phyloP scores from a whole-genome alignment of 2,797 vertebrate species.

The Bradypodion ventrale region DNA sequence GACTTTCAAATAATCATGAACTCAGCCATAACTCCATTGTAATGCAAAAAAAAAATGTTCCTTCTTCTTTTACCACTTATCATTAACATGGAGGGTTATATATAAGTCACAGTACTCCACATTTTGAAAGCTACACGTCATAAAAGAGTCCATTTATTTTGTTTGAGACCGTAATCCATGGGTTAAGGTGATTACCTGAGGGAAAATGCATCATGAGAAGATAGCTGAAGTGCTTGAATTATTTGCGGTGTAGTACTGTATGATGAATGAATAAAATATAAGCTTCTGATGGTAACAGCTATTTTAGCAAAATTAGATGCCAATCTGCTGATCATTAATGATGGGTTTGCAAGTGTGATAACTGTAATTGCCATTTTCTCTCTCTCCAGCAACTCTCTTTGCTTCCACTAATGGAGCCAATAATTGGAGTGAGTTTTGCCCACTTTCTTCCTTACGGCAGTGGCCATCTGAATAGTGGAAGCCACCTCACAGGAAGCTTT shows the following conservation, averaged over 20 bases:
- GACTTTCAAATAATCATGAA: background rate
- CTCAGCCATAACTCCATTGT: background rate
- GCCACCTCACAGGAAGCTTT: conserved; percentile 92
- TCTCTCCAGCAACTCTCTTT: conserved; percentile 90
- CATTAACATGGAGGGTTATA: background rate
- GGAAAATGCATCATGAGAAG: background rate
- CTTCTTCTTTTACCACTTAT: background rate
- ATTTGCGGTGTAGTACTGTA: background rate
- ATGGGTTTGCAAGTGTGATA: conserved; percentile 27
- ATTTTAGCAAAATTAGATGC: background rate
- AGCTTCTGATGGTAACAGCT: background rate
- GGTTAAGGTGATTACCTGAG: background rate
- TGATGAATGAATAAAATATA: background rate
- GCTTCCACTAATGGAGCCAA: conserved; percentile 96
- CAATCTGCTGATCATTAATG: background rate
- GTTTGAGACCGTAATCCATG: background rate
- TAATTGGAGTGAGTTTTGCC: conserved; percentile 96
- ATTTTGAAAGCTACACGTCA: background rate
- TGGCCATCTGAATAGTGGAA: conserved; percentile 91
- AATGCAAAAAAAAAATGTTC: background rate
- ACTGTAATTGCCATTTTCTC: conserved; percentile 55
- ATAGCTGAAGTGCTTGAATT: background rate
- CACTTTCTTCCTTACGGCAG: conserved; percentile 97
- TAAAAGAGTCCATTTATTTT: background rate
- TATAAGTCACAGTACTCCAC: background rate